Conservation (phyloP, 2,113 vertebrate species). For the Shinisaurus crocodilurus region DNA sequence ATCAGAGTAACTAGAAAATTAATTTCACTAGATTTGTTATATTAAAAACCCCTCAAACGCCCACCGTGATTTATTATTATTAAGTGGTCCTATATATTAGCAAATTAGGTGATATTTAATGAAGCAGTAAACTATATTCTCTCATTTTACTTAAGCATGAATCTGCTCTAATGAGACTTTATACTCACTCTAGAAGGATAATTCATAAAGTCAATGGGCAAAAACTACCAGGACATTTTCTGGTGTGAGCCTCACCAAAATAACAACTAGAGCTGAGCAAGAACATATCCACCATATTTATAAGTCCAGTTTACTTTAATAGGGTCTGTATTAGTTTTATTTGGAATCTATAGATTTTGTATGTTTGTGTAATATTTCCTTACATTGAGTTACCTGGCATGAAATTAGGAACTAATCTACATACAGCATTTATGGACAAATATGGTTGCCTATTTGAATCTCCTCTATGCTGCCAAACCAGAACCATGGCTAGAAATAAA, state of each 20-base stretch:
- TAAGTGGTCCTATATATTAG: background rate
- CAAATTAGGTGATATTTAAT: slow-evolving; percentile 39
- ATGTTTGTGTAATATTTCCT: background rate
- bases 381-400: background rate
- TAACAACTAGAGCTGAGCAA: background rate
- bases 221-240: background rate
- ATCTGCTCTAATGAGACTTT: background rate
- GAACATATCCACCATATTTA: background rate
- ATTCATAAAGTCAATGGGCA: background rate
- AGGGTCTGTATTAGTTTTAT: background rate
- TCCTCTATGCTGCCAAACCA: background rate
- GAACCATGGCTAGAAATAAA: background rate
- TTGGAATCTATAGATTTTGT: background rate
- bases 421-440: background rate
- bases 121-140: slow-evolving; percentile 16
- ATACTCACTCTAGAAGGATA: background rate
- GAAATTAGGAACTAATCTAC: background rate
- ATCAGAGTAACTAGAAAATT: slow-evolving; percentile 16
- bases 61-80: slow-evolving; percentile 6
- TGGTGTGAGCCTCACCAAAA: background rate
- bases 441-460: background rate
- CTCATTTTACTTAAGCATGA: slow-evolving; percentile 2
- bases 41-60: slow-evolving; percentile 8
- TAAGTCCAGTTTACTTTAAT: background rate
- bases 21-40: slow-evolving; percentile 9